Evolutionary conservation across 2,797 vertebrate species (phyloP).

Genomic region (Pantherophis alleghaniensis): DNA sequence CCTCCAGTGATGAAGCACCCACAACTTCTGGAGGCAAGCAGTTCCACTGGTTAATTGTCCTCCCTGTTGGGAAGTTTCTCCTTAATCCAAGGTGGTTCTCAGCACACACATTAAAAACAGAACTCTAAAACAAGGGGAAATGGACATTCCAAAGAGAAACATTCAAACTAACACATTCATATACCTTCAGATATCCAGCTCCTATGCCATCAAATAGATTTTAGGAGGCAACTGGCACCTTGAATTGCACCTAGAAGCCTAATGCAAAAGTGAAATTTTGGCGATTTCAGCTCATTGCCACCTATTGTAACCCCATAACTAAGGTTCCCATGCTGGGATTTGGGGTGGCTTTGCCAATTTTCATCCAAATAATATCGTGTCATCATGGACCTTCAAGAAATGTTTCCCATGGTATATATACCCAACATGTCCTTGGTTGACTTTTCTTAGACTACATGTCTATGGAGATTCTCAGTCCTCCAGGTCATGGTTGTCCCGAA

Average conservation of each 20-base stretch:
- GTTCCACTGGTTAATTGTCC: background rate
- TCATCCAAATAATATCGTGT: background rate
- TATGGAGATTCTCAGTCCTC: background rate
- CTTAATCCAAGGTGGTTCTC: background rate
- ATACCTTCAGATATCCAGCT: background rate
- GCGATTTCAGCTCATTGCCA: background rate
- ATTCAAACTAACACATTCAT: background rate
- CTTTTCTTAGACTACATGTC: background rate
- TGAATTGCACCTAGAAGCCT: background rate
- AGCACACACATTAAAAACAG: background rate
- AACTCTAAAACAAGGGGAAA: background rate
- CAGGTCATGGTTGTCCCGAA: background rate
- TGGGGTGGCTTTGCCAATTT: background rate
- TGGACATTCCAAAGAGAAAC: background rate
- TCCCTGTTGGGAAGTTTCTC: background rate
- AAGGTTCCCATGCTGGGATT: background rate
- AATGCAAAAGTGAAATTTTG: background rate
- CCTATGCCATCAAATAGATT: background rate
- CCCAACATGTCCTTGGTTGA: constrained; percentile 47
- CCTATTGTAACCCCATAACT: background rate
- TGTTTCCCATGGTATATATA: constrained; percentile 53
- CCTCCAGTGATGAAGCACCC: background rate
- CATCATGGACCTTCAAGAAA: constrained; percentile 27
- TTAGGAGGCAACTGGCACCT: background rate
- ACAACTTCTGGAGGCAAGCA: background rate